Evolutionary conservation across 2,113 vertebrate species (phyloP).

Genomic region (Vulpes ferrilata): DNA sequence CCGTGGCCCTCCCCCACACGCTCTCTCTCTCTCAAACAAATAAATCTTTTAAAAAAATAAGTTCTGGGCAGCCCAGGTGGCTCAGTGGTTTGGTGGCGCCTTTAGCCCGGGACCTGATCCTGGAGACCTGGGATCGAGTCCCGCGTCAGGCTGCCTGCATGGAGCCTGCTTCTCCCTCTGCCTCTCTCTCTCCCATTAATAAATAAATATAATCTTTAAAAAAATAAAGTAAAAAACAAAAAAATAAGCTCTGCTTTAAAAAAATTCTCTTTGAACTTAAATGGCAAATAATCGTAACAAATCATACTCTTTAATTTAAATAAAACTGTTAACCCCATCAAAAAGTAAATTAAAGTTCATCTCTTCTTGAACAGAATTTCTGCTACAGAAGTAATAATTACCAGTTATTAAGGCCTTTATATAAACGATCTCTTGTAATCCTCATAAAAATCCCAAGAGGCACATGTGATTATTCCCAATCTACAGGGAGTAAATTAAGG

Average conservation of each 20-base stretch:
- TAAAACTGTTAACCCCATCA: slow-evolving; percentile 47
- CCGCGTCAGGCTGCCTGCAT: fast-evolving
- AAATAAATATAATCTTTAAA: neutral
- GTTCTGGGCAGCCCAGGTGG: neutral
- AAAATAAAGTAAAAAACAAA: neutral
- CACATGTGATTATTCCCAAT: neutral
- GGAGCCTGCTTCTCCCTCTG: too few species aligned
- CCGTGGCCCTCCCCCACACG: neutral
- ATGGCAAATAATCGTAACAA: slow-evolving; percentile 32
- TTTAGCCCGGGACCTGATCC: too few species aligned
- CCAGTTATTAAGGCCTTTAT: neutral
- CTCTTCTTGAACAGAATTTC: slow-evolving; percentile 12
- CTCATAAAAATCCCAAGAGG: neutral
- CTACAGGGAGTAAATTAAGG: neutral
- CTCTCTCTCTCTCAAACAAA: neutral
- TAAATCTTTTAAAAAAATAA: neutral
- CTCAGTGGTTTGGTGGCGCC: too few species aligned
- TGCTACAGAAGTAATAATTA: neutral
- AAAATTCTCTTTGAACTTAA: neutral
- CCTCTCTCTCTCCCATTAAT: neutral
- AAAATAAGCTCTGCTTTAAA: neutral
- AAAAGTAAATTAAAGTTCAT: slow-evolving; percentile 24
- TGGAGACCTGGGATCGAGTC: too few species aligned
- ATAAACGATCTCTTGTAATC: neutral
- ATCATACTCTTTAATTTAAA: slow-evolving; percentile 32